phyloP scores from a whole-genome alignment of 2,888 invertebrate species.

The Mythimna pallens region DNA sequence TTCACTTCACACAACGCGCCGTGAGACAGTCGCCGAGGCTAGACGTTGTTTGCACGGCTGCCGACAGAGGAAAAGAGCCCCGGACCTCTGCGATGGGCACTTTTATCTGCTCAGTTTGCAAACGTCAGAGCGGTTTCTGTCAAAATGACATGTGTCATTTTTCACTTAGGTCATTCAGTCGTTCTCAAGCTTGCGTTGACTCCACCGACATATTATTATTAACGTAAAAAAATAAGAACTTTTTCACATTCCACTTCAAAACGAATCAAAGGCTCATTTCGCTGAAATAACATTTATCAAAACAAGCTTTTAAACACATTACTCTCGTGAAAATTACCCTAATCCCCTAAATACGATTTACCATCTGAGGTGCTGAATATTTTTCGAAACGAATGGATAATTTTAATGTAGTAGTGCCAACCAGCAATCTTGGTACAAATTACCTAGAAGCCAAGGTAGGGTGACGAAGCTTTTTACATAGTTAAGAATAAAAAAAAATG shows the following conservation, averaged over 20 bases:
- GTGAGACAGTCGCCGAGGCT: too few relatives aligned
- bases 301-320: constrained; percentile 19
- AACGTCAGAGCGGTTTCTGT: too few relatives aligned
- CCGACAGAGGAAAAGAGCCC: too few relatives aligned
- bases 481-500: constrained; percentile 7
- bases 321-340: constrained; percentile 25
- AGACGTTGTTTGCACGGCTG: too few relatives aligned
- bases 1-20: too few relatives aligned
- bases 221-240: too few relatives aligned
- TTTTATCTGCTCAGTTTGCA: too few relatives aligned
- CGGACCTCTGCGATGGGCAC: too few relatives aligned
- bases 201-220: too few relatives aligned
- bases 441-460: constrained; percentile 48
- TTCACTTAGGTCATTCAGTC: too few relatives aligned
- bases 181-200: too few relatives aligned
- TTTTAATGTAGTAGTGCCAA: constrained; percentile 55
- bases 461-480: constrained; percentile 34
- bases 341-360: constrained; percentile 26
- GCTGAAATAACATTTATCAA: constrained; percentile 19
- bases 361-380: constrained; percentile 36
- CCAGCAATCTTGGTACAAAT: constrained; percentile 60
- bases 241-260: constrained; percentile 14
- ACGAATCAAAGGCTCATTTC: constrained; percentile 3
- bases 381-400: constrained; percentile 49
- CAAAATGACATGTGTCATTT: too few relatives aligned